Evolutionary conservation across 30 jellyfish, hydroid and myxozoan species (phyloP).

Genomic region (Nemopilema nomurai): DNA sequence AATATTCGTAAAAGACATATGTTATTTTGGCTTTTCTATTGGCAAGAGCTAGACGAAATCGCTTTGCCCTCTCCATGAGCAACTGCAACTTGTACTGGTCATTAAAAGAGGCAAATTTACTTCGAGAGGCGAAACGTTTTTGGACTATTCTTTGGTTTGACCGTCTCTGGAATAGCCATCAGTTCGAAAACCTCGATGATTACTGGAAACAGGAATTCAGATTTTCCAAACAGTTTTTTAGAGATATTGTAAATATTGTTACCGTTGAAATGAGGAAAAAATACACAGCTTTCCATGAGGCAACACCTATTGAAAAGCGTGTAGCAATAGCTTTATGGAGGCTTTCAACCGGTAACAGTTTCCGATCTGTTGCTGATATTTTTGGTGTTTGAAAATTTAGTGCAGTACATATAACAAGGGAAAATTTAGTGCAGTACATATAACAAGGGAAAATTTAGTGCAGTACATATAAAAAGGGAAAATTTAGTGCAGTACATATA

Average conservation of each 20-base stretch:
- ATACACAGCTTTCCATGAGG: constrained; percentile 18
- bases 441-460: constrained; percentile 42
- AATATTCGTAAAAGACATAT: too few species aligned
- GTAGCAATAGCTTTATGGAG: constrained; percentile 16
- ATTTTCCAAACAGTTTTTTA: not conserved
- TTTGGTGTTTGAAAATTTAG: constrained; percentile 64
- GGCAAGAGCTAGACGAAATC: constrained; percentile 1
- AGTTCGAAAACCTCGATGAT: constrained; percentile 1
- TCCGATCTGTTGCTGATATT: constrained; percentile 20
- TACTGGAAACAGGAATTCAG: constrained; percentile 24
- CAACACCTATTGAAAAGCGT: constrained; percentile 21
- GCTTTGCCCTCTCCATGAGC: not conserved
- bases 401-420: constrained; percentile 23
- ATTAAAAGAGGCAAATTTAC: constrained; percentile 7
- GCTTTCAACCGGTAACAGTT: not conserved
- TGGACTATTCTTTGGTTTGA: constrained; percentile 35
- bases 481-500: constrained; percentile 34
- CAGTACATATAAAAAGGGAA: constrained; percentile 10
- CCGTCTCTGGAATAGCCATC: not conserved
- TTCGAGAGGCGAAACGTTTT: not conserved
- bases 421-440: constrained; percentile 24
- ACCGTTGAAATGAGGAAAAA: constrained; percentile 25
- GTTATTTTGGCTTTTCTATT: not conserved
- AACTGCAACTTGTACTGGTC: not conserved
- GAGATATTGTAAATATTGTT: constrained; percentile 13